Percentiles rank a stretch among this genome's conserved stretches.
Conservation (phyloP, 2,888 invertebrate genomes). For the Orchestes rusci region DNA sequence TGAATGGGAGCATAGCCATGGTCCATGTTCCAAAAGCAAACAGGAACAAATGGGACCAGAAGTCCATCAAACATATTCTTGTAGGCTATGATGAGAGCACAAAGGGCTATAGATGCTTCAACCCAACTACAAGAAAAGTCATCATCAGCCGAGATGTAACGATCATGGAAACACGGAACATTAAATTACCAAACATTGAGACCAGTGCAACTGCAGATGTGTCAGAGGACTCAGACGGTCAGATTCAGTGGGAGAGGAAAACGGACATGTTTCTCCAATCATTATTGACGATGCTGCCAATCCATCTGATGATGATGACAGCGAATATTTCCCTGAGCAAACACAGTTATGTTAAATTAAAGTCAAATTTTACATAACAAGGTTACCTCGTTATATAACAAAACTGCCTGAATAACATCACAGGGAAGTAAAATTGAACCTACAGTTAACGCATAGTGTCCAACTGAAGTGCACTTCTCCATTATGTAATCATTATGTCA, state of each 20-base stretch:
- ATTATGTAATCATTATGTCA: too few species aligned
- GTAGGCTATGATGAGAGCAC: not conserved
- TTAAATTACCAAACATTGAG: not conserved
- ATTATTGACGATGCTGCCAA: too few species aligned
- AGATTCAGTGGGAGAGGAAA: not conserved
- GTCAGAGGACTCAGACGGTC: not conserved
- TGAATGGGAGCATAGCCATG: slow-evolving; percentile 23
- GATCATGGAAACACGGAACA: not conserved
- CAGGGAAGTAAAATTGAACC: too few species aligned
- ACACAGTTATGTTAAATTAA: too few species aligned
- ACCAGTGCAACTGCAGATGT: not conserved
- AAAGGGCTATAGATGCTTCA: not conserved
- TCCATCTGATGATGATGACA: too few species aligned
- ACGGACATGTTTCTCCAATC: too few species aligned
- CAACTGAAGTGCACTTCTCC: too few species aligned
- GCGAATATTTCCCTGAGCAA: too few species aligned
- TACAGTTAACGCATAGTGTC: too few species aligned
- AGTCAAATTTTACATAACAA: too few species aligned
- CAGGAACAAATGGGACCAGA: slow-evolving; percentile 2
- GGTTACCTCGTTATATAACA: too few species aligned
- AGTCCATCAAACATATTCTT: slow-evolving; percentile 1
- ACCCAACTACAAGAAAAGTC: not conserved
- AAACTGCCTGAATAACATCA: too few species aligned
- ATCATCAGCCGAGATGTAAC: not conserved
- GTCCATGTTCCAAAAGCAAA: not conserved